phyloP scores from a whole-genome alignment of 1,140 invertebrate genomes.

The Armadillidium nasatum region DNA sequence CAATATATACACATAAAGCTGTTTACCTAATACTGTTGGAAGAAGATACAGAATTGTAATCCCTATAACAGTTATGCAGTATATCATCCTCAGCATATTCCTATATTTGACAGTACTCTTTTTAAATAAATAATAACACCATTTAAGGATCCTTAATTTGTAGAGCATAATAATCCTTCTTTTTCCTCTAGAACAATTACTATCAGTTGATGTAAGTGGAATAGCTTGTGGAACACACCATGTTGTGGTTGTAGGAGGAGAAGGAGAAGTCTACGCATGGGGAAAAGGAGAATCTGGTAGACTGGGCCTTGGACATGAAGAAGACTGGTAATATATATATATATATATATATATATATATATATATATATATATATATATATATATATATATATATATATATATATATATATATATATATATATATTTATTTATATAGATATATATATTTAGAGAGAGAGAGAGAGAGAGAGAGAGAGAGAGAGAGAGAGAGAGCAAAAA shows the following conservation, averaged over 20 bases:
- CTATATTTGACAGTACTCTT: too few species aligned
- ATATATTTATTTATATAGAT: constrained; percentile 47
- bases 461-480: too few species aligned
- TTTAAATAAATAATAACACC: too few species aligned
- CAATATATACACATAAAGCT: too few species aligned
- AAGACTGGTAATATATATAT: constrained; percentile 50
- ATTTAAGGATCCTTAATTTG: too few species aligned
- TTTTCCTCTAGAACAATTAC: constrained; percentile 45
- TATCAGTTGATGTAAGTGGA: constrained; percentile 60
- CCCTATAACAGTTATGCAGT: too few species aligned
- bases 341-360: constrained; percentile 18
- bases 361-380: constrained; percentile 32
- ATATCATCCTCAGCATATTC: too few species aligned
- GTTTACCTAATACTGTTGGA: too few species aligned
- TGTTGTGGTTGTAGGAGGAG: constrained; percentile 59
- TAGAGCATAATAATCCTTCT: too few species aligned
- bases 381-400: neutral
- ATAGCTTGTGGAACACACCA: constrained; percentile 64
- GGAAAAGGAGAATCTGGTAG: constrained; percentile 61
- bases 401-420: constrained; percentile 14
- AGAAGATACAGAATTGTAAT: too few species aligned
- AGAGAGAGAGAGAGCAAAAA: too few species aligned
- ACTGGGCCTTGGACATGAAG: constrained; percentile 60
- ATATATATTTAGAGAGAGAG: too few species aligned
- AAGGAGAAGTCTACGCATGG: constrained; percentile 65